phyloP scores from a whole-genome alignment of 2,888 invertebrate genomes.

The Idaea aversata region DNA sequence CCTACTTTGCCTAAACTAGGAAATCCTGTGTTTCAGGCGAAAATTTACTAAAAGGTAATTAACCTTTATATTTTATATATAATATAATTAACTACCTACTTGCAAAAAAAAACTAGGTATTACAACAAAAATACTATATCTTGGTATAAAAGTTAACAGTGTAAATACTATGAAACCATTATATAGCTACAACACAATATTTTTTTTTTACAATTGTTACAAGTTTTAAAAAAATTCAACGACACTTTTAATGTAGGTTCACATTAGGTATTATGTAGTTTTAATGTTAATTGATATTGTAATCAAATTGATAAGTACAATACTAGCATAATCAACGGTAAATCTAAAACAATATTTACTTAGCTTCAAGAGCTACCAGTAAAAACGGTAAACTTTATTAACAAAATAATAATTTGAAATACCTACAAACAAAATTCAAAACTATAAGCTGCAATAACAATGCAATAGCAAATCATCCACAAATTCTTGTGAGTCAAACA shows the following conservation, averaged over 20 bases:
- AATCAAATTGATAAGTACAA: too few species aligned
- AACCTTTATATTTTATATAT: too few species aligned
- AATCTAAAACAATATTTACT: background rate
- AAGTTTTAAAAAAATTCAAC: background rate
- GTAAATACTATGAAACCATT: too few species aligned
- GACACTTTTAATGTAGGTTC: background rate
- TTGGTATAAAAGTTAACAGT: too few species aligned
- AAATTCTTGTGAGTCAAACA: constrained; percentile 28
- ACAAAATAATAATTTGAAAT: constrained; percentile 24
- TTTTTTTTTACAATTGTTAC: too few species aligned
- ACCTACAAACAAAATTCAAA: constrained; percentile 30
- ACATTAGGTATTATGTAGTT: background rate
- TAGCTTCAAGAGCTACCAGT: background rate
- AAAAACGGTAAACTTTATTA: constrained; percentile 14
- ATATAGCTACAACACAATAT: too few species aligned
- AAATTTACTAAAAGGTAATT: too few species aligned
- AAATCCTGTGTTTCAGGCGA: too few species aligned
- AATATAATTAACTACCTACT: too few species aligned
- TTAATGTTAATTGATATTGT: background rate
- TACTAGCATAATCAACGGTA: background rate
- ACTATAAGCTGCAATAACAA: constrained; percentile 29
- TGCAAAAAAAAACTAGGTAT: too few species aligned
- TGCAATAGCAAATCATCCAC: constrained; percentile 32
- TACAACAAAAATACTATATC: too few species aligned
- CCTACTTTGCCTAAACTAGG: background rate